A percentile compares a stretch with the other conserved stretches of the same genome.
Evolutionary conservation across 2,113 vertebrate genomes (phyloP).

Genomic region (Toxostoma redivivum): DNA sequence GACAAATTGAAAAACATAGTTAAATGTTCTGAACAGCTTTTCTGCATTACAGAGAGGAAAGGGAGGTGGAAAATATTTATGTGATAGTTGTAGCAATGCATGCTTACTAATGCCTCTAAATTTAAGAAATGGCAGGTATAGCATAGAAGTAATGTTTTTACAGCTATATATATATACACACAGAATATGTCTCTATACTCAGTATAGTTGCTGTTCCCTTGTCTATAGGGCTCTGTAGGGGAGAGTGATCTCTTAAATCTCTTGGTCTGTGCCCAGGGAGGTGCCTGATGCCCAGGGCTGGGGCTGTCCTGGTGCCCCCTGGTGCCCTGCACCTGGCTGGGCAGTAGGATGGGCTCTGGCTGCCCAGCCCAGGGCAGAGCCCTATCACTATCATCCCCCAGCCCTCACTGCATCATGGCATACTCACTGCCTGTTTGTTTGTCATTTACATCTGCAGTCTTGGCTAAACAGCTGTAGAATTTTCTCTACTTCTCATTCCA

Average conservation of each 20-base stretch:
- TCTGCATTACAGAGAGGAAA: neutral
- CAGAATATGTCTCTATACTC: fast-evolving
- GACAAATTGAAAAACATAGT: neutral
- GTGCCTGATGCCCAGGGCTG: fast-evolving
- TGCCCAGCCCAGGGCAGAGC: neutral
- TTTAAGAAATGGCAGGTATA: neutral
- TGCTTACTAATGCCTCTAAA: neutral
- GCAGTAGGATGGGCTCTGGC: neutral
- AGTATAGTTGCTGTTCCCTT: neutral
- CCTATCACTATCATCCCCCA: neutral
- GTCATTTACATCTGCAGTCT: neutral
- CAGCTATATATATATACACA: neutral
- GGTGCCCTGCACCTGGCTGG: neutral
- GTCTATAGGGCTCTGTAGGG: neutral
- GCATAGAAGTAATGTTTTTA: neutral
- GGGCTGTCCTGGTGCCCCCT: neutral
- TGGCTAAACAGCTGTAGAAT: neutral
- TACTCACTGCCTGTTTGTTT: neutral
- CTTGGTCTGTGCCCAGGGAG: neutral
- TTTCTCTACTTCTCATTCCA: neutral
- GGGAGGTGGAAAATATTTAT: neutral
- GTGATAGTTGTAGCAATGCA: neutral
- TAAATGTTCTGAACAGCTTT: neutral
- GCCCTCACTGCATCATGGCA: neutral
- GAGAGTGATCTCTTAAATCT: neutral